Evolutionary conservation across 2,113 vertebrate species (phyloP).

Genomic region (Eulemur rufifrons): DNA sequence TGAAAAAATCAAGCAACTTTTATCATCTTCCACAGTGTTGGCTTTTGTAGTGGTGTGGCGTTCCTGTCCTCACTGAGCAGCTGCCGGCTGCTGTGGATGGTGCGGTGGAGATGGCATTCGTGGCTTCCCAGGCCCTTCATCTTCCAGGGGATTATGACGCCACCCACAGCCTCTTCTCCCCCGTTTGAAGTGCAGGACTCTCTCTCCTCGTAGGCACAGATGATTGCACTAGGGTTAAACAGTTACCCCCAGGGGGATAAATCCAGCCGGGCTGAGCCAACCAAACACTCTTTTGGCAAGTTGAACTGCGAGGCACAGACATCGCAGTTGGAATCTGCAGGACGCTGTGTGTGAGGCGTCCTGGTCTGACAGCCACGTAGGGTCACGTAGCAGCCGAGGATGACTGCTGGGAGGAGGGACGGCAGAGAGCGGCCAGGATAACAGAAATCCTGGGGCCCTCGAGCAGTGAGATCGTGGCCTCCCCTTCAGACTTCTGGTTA

Average conservation of each 20-base stretch:
- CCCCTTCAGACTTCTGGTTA: fast-evolving
- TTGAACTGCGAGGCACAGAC: background rate
- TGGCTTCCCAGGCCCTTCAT: fast-evolving
- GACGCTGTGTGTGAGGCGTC: fast-evolving
- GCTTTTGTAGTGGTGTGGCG: background rate
- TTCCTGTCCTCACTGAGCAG: background rate
- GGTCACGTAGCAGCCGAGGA: fast-evolving
- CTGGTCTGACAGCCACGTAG: fast-evolving
- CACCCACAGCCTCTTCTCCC: too few relatives aligned
- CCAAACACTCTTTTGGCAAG: background rate
- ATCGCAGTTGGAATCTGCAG: background rate
- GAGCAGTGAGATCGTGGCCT: fast-evolving
- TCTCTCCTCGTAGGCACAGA: background rate
- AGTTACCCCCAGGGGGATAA: fast-evolving
- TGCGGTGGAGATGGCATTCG: background rate
- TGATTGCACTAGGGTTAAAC: background rate
- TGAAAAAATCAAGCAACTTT: background rate
- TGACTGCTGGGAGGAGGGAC: background rate
- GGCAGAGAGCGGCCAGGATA: fast-evolving
- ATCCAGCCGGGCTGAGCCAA: background rate
- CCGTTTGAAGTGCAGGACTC: background rate
- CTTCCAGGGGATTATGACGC: too few relatives aligned
- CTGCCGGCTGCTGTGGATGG: too few relatives aligned
- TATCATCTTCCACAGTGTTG: fast-evolving
- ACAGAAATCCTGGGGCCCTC: fast-evolving